Evolutionary conservation across 2,113 vertebrate genomes (phyloP), one percentile per base, ranked within the genome.

Genomic region (Columbina picui): DNA sequence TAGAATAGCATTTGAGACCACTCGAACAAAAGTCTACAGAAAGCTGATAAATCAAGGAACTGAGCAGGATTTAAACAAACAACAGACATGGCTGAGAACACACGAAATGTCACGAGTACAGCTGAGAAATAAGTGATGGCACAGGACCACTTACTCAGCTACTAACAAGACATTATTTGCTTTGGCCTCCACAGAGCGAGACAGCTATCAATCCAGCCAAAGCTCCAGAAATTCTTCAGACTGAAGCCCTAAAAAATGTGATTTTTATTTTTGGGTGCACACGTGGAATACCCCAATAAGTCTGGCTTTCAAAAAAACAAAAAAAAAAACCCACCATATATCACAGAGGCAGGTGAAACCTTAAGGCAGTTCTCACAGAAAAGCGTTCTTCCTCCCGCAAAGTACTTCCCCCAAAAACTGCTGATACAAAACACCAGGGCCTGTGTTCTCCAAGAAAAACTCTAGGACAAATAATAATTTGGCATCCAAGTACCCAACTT

Each of bases 11-110:
- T 94, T 88, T 94, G 86, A 80, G 94, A 95, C 83, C 89, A 61
- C 77, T 95, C 0, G 49, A 89, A 88, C 73, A 84, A 93, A 96
- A 96, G 92, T 96, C 93, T 93, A 96, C 86, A 96, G 89, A 92
- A 97, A 90, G 93, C 86, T 94, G 90, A 96, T 90, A 97, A 96
- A 95, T 96, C 93, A 95, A 94, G 88, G 90, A 94, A 89, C 86
- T 87, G 87, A 96, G 83, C n/a, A 34, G 73, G 86, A 96, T 95
- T 93, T 96, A 96, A 96, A 96, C 88, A 95, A 97, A 96, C 92
- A 96, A 39, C 61, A 96, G 94, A 71, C 92, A 96, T 76, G 61
- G 73, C 80, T 96, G 75, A 96, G 94, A 95, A 93, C 90, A 95
- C 94, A 93, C 2, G 15, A 96, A 96, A 96, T 93, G 93, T 86